Evolutionary conservation across 2,888 invertebrate genomes (phyloP).

Genomic region (Anodontia alba): DNA sequence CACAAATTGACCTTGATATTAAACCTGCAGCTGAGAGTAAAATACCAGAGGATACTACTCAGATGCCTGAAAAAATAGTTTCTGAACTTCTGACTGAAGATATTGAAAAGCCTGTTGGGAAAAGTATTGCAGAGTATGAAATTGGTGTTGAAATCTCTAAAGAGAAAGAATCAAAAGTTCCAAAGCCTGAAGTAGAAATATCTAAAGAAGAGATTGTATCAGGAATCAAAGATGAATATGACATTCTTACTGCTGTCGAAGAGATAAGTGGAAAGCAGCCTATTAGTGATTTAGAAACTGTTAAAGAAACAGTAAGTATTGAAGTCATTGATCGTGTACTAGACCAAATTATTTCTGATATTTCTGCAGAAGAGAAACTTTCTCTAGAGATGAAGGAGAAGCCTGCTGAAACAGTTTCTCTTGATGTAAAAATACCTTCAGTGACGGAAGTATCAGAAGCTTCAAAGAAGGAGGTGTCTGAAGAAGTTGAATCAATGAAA

Average conservation of each 20-base stretch:
- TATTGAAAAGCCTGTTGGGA: slow-evolving; percentile 20
- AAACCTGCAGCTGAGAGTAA: slow-evolving; percentile 11
- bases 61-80: not conserved
- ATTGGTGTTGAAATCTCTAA: slow-evolving; percentile 24
- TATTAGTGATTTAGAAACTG: not conserved
- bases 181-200: slow-evolving; percentile 6
- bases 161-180: slow-evolving; percentile 2
- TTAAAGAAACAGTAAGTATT: not conserved
- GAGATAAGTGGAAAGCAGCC: not conserved
- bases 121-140: slow-evolving; percentile 12
- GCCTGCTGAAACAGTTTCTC: not conserved
- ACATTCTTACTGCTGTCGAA: not conserved
- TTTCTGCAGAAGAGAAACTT: not conserved
- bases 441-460: not conserved
- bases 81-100: slow-evolving; percentile 18
- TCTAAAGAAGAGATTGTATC: not conserved
- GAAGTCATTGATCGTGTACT: not conserved
- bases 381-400: not conserved
- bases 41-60: not conserved
- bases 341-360: not conserved
- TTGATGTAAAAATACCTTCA: not conserved
- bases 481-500: slow-evolving; percentile 14
- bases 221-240: not conserved
- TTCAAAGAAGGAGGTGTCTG: not conserved
- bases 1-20: slow-evolving; percentile 8